Evolutionary conservation across 1,140 invertebrate species (phyloP).

Genomic region (Centruroides vittatus): DNA sequence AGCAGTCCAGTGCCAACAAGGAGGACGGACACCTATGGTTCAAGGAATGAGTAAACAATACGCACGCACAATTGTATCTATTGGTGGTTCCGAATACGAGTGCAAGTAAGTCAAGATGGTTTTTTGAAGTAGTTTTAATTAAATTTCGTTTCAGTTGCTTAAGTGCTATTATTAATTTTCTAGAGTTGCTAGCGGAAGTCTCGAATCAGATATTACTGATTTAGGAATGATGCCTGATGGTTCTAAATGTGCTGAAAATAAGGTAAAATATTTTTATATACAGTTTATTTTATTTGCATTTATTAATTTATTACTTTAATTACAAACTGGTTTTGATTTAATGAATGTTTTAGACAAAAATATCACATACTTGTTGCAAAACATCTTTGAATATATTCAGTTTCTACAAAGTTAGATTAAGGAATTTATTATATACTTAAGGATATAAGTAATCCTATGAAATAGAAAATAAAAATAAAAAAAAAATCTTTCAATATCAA

Average conservation of each 20-base stretch:
- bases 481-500: too few relatives aligned
- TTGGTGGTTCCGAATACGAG: constrained; percentile 68
- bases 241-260: constrained; percentile 76
- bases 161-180: constrained; percentile 1
- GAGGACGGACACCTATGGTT: constrained; percentile 57
- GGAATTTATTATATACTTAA: too few relatives aligned
- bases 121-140: constrained; percentile 5
- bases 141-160: constrained; percentile 1
- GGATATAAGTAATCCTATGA: too few relatives aligned
- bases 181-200: constrained; percentile 53
- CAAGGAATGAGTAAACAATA: constrained; percentile 60
- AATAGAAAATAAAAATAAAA: too few relatives aligned
- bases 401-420: too few relatives aligned
- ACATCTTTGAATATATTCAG: too few relatives aligned
- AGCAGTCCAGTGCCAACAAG: constrained; percentile 75
- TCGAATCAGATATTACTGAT: constrained; percentile 44
- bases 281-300: too few relatives aligned
- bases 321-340: too few relatives aligned
- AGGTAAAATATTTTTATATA: constrained; percentile 34
- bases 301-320: too few relatives aligned
- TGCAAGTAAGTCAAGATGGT: constrained; percentile 48
- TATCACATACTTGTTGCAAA: too few relatives aligned
- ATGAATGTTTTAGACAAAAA: too few relatives aligned
- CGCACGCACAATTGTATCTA: constrained; percentile 69
- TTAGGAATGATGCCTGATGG: constrained; percentile 72